phyloP scores from a whole-genome alignment of 2,797 vertebrate genomes.

The Philypnodon macrostomus region DNA sequence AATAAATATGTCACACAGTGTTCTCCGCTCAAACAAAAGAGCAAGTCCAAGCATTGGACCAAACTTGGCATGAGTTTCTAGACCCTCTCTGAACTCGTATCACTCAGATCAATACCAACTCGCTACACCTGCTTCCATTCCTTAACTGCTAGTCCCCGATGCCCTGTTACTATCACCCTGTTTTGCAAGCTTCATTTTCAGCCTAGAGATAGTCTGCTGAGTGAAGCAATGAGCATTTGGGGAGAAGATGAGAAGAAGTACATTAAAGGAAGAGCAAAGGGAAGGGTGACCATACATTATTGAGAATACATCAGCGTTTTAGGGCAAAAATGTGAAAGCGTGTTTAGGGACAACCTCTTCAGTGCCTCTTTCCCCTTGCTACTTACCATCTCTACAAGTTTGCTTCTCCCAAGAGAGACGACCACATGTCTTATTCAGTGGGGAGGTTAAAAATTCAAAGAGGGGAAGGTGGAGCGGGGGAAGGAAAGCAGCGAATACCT shows the following conservation, averaged over 20 bases:
- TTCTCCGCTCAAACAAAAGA: too few species aligned
- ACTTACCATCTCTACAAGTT: conserved; percentile 56
- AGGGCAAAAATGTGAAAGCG: conserved; percentile 76
- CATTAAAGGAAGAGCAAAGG: conserved; percentile 48
- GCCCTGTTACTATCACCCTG: conserved; percentile 50
- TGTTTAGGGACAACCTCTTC: conserved; percentile 71
- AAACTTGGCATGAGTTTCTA: conserved; percentile 31
- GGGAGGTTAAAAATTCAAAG: conserved; percentile 81
- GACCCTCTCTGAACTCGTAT: conserved; percentile 32
- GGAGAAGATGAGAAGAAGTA: conserved; percentile 53
- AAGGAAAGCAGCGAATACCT: conserved; percentile 60
- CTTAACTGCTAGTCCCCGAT: conserved; percentile 42
- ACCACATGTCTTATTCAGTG: conserved; percentile 80
- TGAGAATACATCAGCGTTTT: conserved; percentile 75
- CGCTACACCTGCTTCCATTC: conserved; percentile 32
- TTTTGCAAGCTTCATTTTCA: conserved; percentile 62
- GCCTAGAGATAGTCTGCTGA: conserved; percentile 65
- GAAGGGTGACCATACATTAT: conserved; percentile 71
- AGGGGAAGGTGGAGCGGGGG: conserved; percentile 34
- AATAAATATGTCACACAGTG: conserved; percentile 13
- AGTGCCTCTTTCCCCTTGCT: conserved; percentile 53
- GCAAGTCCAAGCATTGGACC: conserved; percentile 22
- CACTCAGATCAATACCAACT: conserved; percentile 58
- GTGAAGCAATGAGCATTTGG: conserved; percentile 56
- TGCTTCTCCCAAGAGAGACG: conserved; percentile 54